phyloP scores from a whole-genome alignment of 1,140 invertebrate species.

The Lerema accius region DNA sequence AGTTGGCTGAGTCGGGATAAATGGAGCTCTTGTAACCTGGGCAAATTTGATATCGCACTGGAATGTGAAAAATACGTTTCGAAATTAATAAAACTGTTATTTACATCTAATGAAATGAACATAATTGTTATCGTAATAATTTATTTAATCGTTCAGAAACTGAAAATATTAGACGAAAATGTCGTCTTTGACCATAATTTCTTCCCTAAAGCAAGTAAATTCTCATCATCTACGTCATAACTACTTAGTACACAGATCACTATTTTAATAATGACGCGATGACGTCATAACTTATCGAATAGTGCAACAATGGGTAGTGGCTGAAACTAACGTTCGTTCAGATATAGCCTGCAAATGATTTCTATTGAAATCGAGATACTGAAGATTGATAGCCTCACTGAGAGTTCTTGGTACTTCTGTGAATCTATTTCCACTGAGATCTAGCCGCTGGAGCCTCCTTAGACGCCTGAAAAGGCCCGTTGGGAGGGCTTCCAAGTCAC shows the following conservation, averaged over 20 bases:
- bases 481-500: slow-evolving; percentile 83
- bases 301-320: too few relatives aligned
- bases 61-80: slow-evolving; percentile 37
- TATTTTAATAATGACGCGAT: too few relatives aligned
- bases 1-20: slow-evolving; percentile 84
- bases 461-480: slow-evolving; percentile 85
- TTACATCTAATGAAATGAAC: too few relatives aligned
- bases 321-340: slow-evolving; percentile 52
- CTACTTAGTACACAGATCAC: too few relatives aligned
- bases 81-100: too few relatives aligned
- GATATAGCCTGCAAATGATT: slow-evolving; percentile 82
- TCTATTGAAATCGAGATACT: slow-evolving; percentile 84
- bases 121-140: too few relatives aligned
- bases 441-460: slow-evolving; percentile 82
- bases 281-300: too few relatives aligned
- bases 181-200: too few relatives aligned
- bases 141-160: too few relatives aligned
- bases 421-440: slow-evolving; percentile 86
- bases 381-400: slow-evolving; percentile 78
- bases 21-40: slow-evolving; percentile 82
- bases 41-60: slow-evolving; percentile 83
- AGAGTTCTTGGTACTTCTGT: slow-evolving; percentile 82
- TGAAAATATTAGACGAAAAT: too few relatives aligned
- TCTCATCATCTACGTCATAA: too few relatives aligned
- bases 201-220: too few relatives aligned